Evolutionary conservation across 2,113 vertebrate species (phyloP).

Genomic region (Halcyon senegalensis): DNA sequence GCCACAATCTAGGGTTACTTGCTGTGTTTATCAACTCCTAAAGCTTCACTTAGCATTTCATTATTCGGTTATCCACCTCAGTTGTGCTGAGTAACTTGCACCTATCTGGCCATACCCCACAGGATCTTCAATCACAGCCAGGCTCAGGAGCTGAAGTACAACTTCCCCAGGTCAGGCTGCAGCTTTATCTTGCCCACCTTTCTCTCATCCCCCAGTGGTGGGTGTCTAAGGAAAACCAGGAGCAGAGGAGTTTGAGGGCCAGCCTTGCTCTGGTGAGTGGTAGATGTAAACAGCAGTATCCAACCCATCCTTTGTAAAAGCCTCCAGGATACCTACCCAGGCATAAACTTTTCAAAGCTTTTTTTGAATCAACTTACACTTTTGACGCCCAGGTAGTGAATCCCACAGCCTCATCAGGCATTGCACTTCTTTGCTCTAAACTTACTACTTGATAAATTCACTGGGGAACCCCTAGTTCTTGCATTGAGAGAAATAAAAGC

Average conservation of each 20-base stretch:
- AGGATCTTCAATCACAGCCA: not conserved
- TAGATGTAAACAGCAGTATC: not conserved
- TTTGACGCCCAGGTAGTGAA: not conserved
- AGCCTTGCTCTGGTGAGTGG: not conserved
- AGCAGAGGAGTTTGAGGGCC: not conserved
- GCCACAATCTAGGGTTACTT: not conserved
- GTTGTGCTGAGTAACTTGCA: not conserved
- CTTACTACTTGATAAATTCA: not conserved
- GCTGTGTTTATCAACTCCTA: not conserved
- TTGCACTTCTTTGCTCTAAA: not conserved
- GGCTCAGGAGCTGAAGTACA: not conserved
- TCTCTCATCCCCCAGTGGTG: accelerated
- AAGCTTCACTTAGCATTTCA: not conserved
- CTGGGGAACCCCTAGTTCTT: not conserved
- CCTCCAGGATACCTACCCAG: not conserved
- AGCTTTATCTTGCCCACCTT: not conserved
- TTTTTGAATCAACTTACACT: not conserved
- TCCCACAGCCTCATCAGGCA: not conserved
- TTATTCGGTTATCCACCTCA: not conserved
- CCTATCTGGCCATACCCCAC: not conserved
- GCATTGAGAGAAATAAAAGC: not conserved
- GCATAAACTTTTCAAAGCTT: not conserved
- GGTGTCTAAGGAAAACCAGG: not conserved
- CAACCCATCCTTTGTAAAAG: not conserved
- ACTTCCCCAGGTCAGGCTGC: not conserved